These are phyloP conservation scores for Chorisops tibialis DNA, from an alignment of 2,888 invertebrate species.

Conservation along the genomic window DNA sequence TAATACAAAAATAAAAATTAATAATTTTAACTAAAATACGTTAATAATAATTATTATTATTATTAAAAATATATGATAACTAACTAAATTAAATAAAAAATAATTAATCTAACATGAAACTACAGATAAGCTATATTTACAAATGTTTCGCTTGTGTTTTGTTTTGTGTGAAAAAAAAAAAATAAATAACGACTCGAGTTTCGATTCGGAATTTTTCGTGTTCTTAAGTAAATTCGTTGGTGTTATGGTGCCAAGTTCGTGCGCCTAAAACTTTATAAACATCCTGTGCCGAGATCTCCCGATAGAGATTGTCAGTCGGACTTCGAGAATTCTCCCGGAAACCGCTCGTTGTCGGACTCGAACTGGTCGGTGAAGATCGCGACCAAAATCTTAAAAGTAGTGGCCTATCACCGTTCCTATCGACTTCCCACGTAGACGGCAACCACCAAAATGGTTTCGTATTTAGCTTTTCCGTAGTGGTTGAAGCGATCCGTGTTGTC, in stretches of 20 bases:
- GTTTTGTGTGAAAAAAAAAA: background rate
- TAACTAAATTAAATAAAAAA: slow-evolving; percentile 5
- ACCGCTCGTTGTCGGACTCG: slow-evolving; percentile 14
- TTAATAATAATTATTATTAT: background rate
- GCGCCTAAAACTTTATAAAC: slow-evolving; percentile 28
- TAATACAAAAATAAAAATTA: slow-evolving; percentile 19
- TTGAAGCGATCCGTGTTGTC: slow-evolving; percentile 1
- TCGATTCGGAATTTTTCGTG: background rate
- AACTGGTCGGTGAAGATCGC: slow-evolving; percentile 29
- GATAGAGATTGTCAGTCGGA: slow-evolving; percentile 34
- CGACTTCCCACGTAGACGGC: slow-evolving; percentile 45
- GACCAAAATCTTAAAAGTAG: slow-evolving; percentile 46
- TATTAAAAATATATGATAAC: background rate
- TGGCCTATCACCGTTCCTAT: slow-evolving; percentile 43
- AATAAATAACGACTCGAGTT: background rate
- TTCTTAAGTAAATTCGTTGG: slow-evolving; percentile 6
- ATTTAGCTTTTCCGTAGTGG: slow-evolving; percentile 11
- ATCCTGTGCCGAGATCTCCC: slow-evolving; percentile 31
- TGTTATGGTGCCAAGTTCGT: slow-evolving; percentile 17
- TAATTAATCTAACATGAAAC: slow-evolving; percentile 7
- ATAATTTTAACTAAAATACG: background rate
- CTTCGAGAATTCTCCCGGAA: slow-evolving; percentile 33
- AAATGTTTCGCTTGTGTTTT: too few relatives aligned
- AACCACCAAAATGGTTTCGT: slow-evolving; percentile 49
- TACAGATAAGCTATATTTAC: slow-evolving; percentile 3